Evolutionary conservation across 2,888 invertebrate genomes (phyloP).

Genomic region (Drosophila merina): DNA sequence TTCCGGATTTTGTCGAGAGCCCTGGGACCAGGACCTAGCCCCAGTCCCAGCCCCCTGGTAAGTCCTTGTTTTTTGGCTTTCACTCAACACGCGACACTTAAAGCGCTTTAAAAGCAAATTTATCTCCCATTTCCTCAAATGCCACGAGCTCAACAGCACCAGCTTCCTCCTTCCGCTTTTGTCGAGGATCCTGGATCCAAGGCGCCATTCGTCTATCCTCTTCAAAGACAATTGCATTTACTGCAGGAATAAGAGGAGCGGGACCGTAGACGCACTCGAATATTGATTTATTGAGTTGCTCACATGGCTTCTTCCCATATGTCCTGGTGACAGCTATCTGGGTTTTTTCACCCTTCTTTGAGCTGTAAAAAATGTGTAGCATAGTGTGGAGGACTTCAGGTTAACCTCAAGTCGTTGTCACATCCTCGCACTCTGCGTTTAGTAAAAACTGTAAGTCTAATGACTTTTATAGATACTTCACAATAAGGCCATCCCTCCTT

Average conservation of each 20-base stretch:
- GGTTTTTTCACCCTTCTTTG: slow-evolving; percentile 5
- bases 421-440: slow-evolving; percentile 10
- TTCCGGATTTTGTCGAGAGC: slow-evolving; percentile 60
- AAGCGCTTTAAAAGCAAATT: slow-evolving; percentile 62
- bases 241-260: slow-evolving; percentile 1
- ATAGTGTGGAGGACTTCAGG: slow-evolving; percentile 51
- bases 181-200: slow-evolving; percentile 20
- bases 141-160: slow-evolving; percentile 24
- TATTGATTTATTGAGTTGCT: slow-evolving; percentile 75
- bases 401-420: slow-evolving; percentile 54
- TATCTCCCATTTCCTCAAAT: slow-evolving; percentile 73
- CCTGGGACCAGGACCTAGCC: slow-evolving; percentile 19
- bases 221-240: slow-evolving; percentile 66
- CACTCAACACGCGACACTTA: slow-evolving; percentile 39
- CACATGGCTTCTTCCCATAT: slow-evolving; percentile 47
- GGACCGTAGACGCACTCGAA: slow-evolving; percentile 49
- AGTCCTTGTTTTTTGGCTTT: slow-evolving; percentile 28
- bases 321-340: slow-evolving; percentile 31
- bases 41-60: background rate
- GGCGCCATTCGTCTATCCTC: slow-evolving; percentile 23
- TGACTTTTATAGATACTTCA: slow-evolving; percentile 66
- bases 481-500: slow-evolving; percentile 15
- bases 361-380: slow-evolving; percentile 48
- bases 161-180: slow-evolving; percentile 20
- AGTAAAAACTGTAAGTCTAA: slow-evolving; percentile 61